Evolutionary conservation across 2,888 invertebrate genomes (phyloP).

Genomic region (Polyommatus iphigenia): DNA sequence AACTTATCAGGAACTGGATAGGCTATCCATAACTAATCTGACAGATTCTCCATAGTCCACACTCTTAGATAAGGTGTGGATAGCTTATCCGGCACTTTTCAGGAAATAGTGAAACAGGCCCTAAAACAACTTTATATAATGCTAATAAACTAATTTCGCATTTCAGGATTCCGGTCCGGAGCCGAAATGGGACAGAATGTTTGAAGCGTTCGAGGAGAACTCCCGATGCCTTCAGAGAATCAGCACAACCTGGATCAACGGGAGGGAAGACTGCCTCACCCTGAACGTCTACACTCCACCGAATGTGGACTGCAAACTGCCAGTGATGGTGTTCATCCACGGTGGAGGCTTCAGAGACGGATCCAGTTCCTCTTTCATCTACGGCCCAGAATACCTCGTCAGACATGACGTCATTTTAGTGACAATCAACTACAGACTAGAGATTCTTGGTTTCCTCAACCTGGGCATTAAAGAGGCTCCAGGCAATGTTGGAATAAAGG

Average conservation of each 20-base stretch:
- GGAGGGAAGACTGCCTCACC: conserved; percentile 64
- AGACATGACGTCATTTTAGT: conserved; percentile 64
- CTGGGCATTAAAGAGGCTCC: conserved; percentile 67
- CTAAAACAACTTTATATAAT: neutral
- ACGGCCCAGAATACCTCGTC: conserved; percentile 64
- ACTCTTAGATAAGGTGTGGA: no score
- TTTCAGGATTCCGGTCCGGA: conserved; percentile 59
- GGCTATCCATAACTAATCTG: no score
- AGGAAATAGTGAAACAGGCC: no score
- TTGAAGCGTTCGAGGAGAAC: conserved; percentile 59
- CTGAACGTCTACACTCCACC: conserved; percentile 66
- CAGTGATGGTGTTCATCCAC: conserved; percentile 73
- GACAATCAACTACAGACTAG: conserved; percentile 68
- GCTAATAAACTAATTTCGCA: conserved; percentile 30
- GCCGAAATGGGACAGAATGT: conserved; percentile 57
- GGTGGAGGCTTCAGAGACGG: conserved; percentile 71
- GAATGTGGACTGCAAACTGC: conserved; percentile 41
- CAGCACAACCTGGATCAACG: conserved; percentile 49
- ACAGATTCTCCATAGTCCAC: no score
- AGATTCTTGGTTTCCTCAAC: conserved; percentile 67
- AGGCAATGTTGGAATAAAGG: conserved; percentile 69
- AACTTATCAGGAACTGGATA: no score
- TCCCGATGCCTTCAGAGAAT: conserved; percentile 64
- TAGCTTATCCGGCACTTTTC: no score
- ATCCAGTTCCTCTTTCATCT: conserved; percentile 62